phyloP scores from a whole-genome alignment of 1,140 invertebrate species.

The Nebria ingens region DNA sequence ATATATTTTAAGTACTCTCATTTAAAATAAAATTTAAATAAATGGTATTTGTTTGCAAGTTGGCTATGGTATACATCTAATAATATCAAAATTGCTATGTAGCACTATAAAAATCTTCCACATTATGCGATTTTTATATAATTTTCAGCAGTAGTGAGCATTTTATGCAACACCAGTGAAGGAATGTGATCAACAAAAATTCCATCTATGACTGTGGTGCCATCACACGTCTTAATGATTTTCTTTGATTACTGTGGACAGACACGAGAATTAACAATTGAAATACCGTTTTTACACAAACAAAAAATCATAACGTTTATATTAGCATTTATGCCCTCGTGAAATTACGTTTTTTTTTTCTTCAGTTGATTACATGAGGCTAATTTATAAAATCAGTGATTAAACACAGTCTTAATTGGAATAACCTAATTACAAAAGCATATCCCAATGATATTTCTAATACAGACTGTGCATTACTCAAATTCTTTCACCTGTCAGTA shows the following conservation, averaged over 20 bases:
- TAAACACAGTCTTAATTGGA: neutral
- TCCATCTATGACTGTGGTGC: neutral
- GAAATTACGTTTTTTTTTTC: neutral
- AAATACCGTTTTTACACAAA: neutral
- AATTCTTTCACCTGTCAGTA: too few species aligned
- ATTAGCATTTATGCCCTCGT: neutral
- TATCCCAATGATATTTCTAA: slow-evolving; percentile 1
- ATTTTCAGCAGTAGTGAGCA: neutral
- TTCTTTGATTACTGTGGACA: neutral
- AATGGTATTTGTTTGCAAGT: too few species aligned
- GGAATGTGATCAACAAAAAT: neutral
- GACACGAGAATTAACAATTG: neutral
- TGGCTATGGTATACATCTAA: too few species aligned
- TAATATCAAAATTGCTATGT: neutral
- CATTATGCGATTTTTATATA: neutral
- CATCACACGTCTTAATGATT: neutral
- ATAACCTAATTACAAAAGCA: neutral
- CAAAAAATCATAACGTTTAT: neutral
- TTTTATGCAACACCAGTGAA: neutral
- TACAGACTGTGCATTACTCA: slow-evolving; percentile 4
- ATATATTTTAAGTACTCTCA: too few species aligned
- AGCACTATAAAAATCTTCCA: neutral
- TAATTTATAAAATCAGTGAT: neutral
- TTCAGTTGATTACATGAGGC: neutral
- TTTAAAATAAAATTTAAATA: too few species aligned